phyloP scores from a whole-genome alignment of 2,113 vertebrate species.

The Dendropsophus ebraccatus region DNA sequence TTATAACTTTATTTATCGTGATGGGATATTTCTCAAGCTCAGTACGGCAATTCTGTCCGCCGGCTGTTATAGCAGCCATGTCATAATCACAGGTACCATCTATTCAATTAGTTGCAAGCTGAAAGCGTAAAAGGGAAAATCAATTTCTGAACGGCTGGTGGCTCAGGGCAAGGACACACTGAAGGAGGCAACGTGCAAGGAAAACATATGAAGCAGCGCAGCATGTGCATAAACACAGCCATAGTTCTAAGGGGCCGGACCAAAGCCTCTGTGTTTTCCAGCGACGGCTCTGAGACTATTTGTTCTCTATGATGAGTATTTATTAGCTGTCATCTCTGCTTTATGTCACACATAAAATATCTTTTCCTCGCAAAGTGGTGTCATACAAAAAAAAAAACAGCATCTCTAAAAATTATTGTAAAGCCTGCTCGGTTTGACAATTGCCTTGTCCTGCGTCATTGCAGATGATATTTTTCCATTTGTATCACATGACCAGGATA shows the following conservation, averaged over 20 bases:
- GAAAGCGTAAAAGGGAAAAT: slow-evolving; percentile 59
- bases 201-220: slow-evolving; percentile 51
- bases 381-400: slow-evolving; percentile 5
- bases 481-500: neutral
- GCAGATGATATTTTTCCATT: neutral
- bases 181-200: slow-evolving; percentile 58
- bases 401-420: slow-evolving; percentile 11
- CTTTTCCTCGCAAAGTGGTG: slow-evolving; percentile 11
- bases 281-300: slow-evolving; percentile 21
- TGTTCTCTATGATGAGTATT: slow-evolving; percentile 37
- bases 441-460: slow-evolving; percentile 6
- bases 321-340: slow-evolving; percentile 46
- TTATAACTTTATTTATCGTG: slow-evolving; percentile 49
- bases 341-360: slow-evolving; percentile 43
- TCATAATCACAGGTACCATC: slow-evolving; percentile 61
- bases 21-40: slow-evolving; percentile 45
- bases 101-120: slow-evolving; percentile 61
- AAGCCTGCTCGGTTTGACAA: neutral
- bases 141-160: slow-evolving; percentile 60
- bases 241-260: slow-evolving; percentile 11
- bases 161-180: slow-evolving; percentile 56
- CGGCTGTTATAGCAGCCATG: slow-evolving; percentile 56
- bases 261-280: slow-evolving; percentile 17
- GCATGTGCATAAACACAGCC: slow-evolving; percentile 34
- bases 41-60: slow-evolving; percentile 42